Evolutionary conservation across 1,140 invertebrate genomes (phyloP).

Genomic region (Cydia pomonella): DNA sequence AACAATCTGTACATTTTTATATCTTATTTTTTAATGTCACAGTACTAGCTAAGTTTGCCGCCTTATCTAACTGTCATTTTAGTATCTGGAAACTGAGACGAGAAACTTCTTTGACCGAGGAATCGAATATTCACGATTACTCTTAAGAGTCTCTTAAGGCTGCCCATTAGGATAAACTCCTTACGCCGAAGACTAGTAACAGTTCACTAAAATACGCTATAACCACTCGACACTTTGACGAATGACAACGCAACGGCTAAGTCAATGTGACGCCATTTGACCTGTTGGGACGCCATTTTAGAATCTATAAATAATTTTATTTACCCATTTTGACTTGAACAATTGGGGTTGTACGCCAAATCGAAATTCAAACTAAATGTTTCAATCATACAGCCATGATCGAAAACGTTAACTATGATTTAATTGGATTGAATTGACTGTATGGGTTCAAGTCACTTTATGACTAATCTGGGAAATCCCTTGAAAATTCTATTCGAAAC

Average conservation of each 20-base stretch:
- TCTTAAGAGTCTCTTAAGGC: background rate
- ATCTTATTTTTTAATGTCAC: background rate
- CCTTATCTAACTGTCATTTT: background rate
- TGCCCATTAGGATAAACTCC: constrained; percentile 36
- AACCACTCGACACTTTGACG: background rate
- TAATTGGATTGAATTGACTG: background rate
- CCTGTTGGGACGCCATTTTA: background rate
- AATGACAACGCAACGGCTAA: background rate
- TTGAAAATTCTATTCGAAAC: too few species aligned
- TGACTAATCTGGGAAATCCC: background rate
- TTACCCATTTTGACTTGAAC: background rate
- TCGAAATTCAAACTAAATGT: too few species aligned
- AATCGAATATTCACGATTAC: background rate
- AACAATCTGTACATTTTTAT: background rate
- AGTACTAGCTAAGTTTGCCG: background rate
- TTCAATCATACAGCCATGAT: too few species aligned
- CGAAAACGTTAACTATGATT: background rate
- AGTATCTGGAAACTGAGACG: background rate
- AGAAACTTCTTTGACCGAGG: background rate
- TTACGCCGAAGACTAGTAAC: constrained; percentile 38
- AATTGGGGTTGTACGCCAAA: too few species aligned
- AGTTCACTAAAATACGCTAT: constrained; percentile 8
- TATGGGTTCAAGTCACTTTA: background rate
- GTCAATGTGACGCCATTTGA: background rate
- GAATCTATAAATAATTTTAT: background rate